These are phyloP conservation scores for Oegoconia quadripuncta DNA, from an alignment of 2,888 invertebrate genomes.

Conservation along the genomic window DNA sequence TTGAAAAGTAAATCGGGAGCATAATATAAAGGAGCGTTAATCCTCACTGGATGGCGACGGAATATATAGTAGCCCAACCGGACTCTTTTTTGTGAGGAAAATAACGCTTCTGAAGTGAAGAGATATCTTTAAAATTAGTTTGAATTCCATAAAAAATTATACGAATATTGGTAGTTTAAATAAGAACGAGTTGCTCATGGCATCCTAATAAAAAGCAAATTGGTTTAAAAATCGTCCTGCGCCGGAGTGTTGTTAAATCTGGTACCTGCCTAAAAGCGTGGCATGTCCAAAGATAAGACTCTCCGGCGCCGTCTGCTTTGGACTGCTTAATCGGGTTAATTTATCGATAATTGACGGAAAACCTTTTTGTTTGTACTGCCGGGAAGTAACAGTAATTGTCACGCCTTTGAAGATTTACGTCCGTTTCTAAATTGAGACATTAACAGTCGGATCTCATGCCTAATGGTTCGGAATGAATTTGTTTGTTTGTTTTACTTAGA, in stretches of 20 bases:
- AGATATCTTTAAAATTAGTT: too few species aligned
- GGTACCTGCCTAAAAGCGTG: conserved; percentile 76
- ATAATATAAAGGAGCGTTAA: too few species aligned
- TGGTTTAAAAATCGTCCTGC: conserved; percentile 62
- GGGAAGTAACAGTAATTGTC: conserved; percentile 79
- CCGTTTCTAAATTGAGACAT: conserved; percentile 79
- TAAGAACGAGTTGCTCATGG: conserved; percentile 28
- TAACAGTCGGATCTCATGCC: conserved; percentile 77
- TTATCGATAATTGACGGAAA: conserved; percentile 79
- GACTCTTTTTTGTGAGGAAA: too few species aligned
- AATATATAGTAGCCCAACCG: too few species aligned
- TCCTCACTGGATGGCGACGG: too few species aligned
- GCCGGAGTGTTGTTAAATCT: conserved; percentile 50
- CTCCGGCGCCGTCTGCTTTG: conserved; percentile 71
- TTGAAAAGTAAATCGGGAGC: too few species aligned
- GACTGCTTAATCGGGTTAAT: conserved; percentile 78
- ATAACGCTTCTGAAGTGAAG: too few species aligned
- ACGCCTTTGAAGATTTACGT: conserved; percentile 80
- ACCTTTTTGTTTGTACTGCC: conserved; percentile 78
- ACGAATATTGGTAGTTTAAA: too few species aligned
- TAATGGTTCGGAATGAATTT: conserved; percentile 78
- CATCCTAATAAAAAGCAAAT: conserved; percentile 69
- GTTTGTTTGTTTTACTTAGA: conserved; percentile 69
- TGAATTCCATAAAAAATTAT: too few species aligned
- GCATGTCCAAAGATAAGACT: conserved; percentile 72